Conservation (phyloP, 2,888 invertebrate species). For the Watsonalla binaria region DNA sequence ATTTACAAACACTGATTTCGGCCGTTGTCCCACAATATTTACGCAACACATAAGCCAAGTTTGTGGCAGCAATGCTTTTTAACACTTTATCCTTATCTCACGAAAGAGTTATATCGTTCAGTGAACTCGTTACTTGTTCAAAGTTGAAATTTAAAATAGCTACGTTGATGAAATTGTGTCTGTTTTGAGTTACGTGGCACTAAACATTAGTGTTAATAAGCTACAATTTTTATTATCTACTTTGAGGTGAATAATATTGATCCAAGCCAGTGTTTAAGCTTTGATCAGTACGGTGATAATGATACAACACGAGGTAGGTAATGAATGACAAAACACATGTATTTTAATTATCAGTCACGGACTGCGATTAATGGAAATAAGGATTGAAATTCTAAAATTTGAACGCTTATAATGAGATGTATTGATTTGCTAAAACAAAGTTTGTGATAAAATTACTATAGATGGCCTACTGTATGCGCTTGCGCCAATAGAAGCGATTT, state of each 20-base stretch:
- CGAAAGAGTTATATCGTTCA: conserved; percentile 32
- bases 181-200: background rate
- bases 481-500: too few relatives aligned
- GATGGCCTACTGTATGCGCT: too few relatives aligned
- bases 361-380: conserved; percentile 22
- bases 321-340: conserved; percentile 24
- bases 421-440: too few relatives aligned
- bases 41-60: conserved; percentile 29
- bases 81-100: conserved; percentile 25
- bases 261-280: conserved; percentile 34
- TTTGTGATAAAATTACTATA: too few relatives aligned
- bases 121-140: conserved; percentile 17
- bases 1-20: conserved; percentile 40
- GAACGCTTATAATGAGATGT: too few relatives aligned
- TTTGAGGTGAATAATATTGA: conserved; percentile 40
- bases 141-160: background rate
- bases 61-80: conserved; percentile 5
- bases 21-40: conserved; percentile 48
- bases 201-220: too few relatives aligned
- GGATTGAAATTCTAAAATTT: too few relatives aligned
- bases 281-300: conserved; percentile 23
- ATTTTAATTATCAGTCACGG: conserved; percentile 23
- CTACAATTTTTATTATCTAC: conserved; percentile 7
- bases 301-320: too few relatives aligned
- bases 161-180: conserved; percentile 7